Evolutionary conservation across 2,888 invertebrate species (phyloP).

Genomic region (Ephialtes manifestator): DNA sequence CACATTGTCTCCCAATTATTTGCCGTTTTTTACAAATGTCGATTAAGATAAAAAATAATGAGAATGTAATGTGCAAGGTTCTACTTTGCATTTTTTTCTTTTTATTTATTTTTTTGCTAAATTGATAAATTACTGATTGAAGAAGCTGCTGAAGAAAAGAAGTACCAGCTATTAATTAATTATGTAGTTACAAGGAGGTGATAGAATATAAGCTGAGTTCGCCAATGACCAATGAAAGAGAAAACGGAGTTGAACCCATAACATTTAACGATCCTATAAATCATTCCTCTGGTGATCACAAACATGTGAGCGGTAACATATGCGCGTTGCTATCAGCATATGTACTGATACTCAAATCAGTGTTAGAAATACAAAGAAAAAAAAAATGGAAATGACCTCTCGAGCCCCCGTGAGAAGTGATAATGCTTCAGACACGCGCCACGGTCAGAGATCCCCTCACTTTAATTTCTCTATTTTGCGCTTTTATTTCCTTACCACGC

Average conservation of each 20-base stretch:
- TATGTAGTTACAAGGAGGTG: too few species aligned
- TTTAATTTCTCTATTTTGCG: conserved; percentile 18
- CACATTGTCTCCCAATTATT: too few species aligned
- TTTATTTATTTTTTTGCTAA: too few species aligned
- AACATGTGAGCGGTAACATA: not conserved
- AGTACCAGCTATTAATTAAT: too few species aligned
- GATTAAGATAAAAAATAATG: too few species aligned
- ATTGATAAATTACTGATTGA: too few species aligned
- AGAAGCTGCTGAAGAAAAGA: too few species aligned
- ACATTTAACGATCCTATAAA: not conserved
- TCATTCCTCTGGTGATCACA: not conserved
- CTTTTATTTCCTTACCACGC: conserved; percentile 16
- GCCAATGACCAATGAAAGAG: not conserved
- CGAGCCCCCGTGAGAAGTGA: conserved; percentile 55
- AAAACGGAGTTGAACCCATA: not conserved
- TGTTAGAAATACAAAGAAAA: not conserved
- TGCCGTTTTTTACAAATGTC: too few species aligned
- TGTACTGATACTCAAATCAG: not conserved
- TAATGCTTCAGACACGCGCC: conserved; percentile 80
- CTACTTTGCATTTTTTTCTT: too few species aligned
- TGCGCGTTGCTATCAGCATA: not conserved
- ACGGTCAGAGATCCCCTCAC: conserved; percentile 70
- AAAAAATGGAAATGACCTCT: conserved; percentile 67
- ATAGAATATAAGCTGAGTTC: not conserved
- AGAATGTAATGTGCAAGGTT: too few species aligned